These are phyloP conservation scores for Poeciliopsis turrubarensis DNA, from an alignment of 2,113 vertebrate genomes.

Conservation along the genomic window DNA sequence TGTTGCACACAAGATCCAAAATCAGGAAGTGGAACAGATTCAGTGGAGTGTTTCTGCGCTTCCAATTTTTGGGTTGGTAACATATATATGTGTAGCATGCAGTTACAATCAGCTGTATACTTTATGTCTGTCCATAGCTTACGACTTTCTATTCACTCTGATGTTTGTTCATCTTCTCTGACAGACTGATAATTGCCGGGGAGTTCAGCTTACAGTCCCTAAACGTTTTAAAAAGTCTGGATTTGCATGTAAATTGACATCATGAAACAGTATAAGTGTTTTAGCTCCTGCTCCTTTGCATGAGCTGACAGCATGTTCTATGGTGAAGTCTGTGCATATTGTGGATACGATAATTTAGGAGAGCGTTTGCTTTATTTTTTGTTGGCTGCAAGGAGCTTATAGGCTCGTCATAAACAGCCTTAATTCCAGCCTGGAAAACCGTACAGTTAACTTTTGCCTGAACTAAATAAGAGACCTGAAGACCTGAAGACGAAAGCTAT, in stretches of 20 bases:
- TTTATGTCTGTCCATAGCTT: too few relatives aligned
- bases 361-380: slow-evolving; percentile 13
- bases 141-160: slow-evolving; percentile 35
- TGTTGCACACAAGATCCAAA: slow-evolving; percentile 26
- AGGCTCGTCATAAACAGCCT: slow-evolving; percentile 37
- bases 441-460: slow-evolving; percentile 27
- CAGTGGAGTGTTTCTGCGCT: slow-evolving; percentile 4
- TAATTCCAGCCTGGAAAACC: slow-evolving; percentile 20
- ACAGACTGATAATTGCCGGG: slow-evolving; percentile 50
- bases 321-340: neutral
- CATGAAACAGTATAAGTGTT: slow-evolving; percentile 25
- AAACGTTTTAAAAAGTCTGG: slow-evolving; percentile 32
- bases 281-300: slow-evolving; percentile 45
- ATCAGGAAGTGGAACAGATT: slow-evolving; percentile 19
- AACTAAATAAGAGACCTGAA: slow-evolving; percentile 38
- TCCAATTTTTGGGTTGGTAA: neutral
- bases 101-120: too few relatives aligned
- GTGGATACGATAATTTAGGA: slow-evolving; percentile 13
- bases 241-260: slow-evolving; percentile 57
- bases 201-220: slow-evolving; percentile 35
- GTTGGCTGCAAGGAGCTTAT: slow-evolving; percentile 27
- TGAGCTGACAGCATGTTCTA: slow-evolving; percentile 48
- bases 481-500: slow-evolving; percentile 8
- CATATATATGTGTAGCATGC: too few relatives aligned
- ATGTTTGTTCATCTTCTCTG: slow-evolving; percentile 45